A percentile compares a stretch with the other conserved stretches of the same genome.
phyloP scores from a whole-genome alignment of 2,797 vertebrate species.

The Coilia nasus region DNA sequence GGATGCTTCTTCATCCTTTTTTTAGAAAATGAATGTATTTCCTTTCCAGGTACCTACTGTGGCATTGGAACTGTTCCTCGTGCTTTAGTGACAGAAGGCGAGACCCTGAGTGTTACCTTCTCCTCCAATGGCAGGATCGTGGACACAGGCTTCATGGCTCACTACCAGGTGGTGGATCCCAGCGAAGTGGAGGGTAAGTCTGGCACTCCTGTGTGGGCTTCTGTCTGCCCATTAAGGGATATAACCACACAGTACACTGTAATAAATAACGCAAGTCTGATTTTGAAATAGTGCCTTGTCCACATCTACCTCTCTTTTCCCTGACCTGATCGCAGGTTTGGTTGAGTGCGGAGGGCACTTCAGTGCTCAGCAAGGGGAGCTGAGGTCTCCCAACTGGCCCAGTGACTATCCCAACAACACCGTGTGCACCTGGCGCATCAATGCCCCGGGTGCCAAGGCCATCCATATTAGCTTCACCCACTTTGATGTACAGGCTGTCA shows the following conservation, averaged over 20 bases:
- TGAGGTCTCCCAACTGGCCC: conserved; percentile 75
- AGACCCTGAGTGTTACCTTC: conserved; percentile 69
- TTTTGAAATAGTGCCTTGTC: background rate
- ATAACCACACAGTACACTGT: background rate
- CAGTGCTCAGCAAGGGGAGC: conserved; percentile 64
- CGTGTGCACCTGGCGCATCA: conserved; percentile 77
- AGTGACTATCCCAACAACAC: conserved; percentile 62
- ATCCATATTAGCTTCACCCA: conserved; percentile 72
- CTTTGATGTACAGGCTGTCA: conserved; percentile 72
- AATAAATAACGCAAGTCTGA: background rate
- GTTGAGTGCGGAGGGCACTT: conserved; percentile 72
- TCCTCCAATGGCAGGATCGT: conserved; percentile 74
- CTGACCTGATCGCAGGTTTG: conserved; percentile 34
- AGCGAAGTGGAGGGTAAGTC: conserved; percentile 61
- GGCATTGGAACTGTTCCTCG: conserved; percentile 60
- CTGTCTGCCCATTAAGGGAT: background rate
- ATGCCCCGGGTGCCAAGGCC: conserved; percentile 52
- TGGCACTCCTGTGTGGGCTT: background rate
- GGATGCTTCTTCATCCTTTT: background rate
- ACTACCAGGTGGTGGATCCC: conserved; percentile 72
- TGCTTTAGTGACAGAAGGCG: conserved; percentile 71
- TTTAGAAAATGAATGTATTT: conserved; percentile 7
- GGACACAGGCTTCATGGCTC: conserved; percentile 74
- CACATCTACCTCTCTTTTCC: background rate
- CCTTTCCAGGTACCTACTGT: conserved; percentile 72